Percentiles rank a stretch among this genome's conserved stretches.
These are phyloP conservation scores for Platanista minor DNA, from an alignment of 2,113 vertebrate species.

Conservation along the genomic window DNA sequence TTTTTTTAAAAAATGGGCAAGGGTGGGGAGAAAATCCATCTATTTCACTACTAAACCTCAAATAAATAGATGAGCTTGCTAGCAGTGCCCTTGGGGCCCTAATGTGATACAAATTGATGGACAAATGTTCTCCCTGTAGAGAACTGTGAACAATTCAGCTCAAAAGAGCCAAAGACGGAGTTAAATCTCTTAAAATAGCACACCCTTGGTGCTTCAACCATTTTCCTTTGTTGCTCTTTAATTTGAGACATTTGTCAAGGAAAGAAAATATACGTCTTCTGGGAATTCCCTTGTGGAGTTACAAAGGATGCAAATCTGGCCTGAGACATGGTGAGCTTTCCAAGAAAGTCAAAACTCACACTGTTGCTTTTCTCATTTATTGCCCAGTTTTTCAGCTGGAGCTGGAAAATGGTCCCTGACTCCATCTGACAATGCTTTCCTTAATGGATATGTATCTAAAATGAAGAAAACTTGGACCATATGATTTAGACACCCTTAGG, in stretches of 20 bases:
- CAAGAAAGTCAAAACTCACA: conserved; percentile 3
- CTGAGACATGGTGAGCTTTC: neutral
- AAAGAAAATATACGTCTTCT: conserved; percentile 64
- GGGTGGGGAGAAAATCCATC: conserved; percentile 22
- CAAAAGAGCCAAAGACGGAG: neutral
- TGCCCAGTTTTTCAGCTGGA: neutral
- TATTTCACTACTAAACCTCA: conserved; percentile 52
- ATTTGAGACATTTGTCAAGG: conserved; percentile 71
- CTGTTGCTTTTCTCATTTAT: conserved; percentile 40
- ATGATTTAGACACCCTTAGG: neutral
- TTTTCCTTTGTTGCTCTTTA: conserved; percentile 69
- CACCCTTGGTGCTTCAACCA: conserved; percentile 61
- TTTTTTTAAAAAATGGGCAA: neutral
- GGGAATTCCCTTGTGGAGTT: conserved; percentile 52
- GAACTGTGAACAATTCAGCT: neutral
- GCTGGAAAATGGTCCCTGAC: neutral
- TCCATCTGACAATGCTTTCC: neutral
- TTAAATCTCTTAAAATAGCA: conserved; percentile 69
- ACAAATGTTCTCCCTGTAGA: conserved; percentile 57
- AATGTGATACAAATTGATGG: conserved; percentile 59
- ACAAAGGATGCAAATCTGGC: conserved; percentile 44
- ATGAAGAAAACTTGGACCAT: neutral
- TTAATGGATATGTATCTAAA: neutral
- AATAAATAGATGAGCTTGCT: conserved; percentile 41
- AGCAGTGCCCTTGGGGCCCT: neutral